These are phyloP conservation scores for Reticulitermes lucifugus DNA, from an alignment of 2,888 invertebrate genomes.

Conservation along the genomic window DNA sequence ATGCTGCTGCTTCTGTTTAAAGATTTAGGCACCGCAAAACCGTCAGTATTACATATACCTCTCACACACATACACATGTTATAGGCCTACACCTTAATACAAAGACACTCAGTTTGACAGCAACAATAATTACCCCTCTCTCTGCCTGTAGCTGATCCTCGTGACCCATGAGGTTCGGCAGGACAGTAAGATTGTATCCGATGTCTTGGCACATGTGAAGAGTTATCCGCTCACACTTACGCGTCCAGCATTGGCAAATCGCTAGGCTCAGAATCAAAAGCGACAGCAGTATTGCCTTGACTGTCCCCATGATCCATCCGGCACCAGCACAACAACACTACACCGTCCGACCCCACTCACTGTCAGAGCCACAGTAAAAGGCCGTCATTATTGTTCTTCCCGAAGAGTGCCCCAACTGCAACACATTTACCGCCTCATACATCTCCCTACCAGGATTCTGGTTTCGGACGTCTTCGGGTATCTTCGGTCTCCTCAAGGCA, in stretches of 20 bases:
- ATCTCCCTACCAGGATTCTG: neutral
- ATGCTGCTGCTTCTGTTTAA: no score
- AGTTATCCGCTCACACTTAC: conserved; percentile 82
- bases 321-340: neutral
- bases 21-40: no score
- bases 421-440: neutral
- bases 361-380: neutral
- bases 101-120: no score
- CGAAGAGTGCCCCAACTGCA: neutral
- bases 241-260: conserved; percentile 16
- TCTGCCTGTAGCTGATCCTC: conserved; percentile 84
- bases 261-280: conserved; percentile 33
- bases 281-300: conserved; percentile 30
- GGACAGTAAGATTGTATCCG: conserved; percentile 86
- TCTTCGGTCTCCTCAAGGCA: neutral
- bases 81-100: no score
- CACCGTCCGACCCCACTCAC: neutral
- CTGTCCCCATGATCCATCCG: conserved; percentile 19
- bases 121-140: conserved; percentile 71
- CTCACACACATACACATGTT: no score
- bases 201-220: conserved; percentile 85
- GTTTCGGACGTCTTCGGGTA: conserved; percentile 2
- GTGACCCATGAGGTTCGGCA: conserved; percentile 90
- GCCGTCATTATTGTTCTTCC: conserved; percentile 4
- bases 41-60: no score